A percentile compares a stretch with the other conserved stretches of the same genome.
Evolutionary conservation across 2,797 vertebrate species (phyloP).

Genomic region (Nasua narica): DNA sequence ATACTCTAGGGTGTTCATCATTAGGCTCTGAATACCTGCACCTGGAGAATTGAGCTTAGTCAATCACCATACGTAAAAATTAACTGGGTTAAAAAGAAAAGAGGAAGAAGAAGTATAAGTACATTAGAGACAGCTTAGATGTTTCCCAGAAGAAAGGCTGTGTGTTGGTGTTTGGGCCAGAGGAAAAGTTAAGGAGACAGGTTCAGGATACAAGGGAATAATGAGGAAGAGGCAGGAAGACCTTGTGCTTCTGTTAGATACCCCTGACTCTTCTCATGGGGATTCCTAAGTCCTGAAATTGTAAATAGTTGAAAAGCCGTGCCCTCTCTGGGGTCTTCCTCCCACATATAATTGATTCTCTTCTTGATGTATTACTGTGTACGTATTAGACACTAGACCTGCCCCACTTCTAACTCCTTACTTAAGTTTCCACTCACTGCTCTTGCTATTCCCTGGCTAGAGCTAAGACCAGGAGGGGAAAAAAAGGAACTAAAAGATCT

Average conservation of each 20-base stretch:
- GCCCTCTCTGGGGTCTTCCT: not conserved
- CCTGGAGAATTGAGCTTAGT: not conserved
- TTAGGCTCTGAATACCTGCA: not conserved
- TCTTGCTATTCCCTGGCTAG: not conserved
- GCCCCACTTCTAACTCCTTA: not conserved
- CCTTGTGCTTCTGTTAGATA: not conserved
- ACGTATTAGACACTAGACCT: not conserved
- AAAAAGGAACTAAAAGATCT: not conserved
- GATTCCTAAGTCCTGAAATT: not conserved
- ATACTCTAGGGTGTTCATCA: not conserved
- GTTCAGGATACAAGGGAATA: not conserved
- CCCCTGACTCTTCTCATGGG: not conserved
- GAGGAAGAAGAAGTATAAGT: not conserved
- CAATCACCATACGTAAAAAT: not conserved
- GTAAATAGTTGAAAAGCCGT: not conserved
- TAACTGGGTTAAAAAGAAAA: not conserved
- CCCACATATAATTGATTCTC: not conserved
- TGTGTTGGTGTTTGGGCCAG: not conserved
- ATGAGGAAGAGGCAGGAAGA: not conserved
- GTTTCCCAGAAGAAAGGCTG: not conserved
- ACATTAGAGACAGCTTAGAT: not conserved
- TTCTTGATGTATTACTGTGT: not conserved
- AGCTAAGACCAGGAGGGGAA: not conserved
- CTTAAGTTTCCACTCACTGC: not conserved
- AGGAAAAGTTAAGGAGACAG: not conserved